A percentile compares a stretch with the other conserved stretches of the same genome.
Evolutionary conservation across 2,113 vertebrate species (phyloP).

Genomic region (Proteles cristata): DNA sequence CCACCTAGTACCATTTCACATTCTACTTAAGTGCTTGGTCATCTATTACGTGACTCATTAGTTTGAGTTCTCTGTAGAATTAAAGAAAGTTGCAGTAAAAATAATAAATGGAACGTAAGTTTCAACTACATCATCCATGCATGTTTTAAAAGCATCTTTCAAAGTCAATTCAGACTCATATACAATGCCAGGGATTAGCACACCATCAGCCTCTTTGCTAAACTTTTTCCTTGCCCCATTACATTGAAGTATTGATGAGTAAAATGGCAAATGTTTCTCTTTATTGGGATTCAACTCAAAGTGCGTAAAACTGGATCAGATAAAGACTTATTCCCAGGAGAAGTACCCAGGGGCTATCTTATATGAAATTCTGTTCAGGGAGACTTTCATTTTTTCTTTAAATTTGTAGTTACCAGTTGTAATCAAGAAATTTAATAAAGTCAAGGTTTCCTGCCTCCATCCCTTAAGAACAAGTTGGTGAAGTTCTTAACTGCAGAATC

Average conservation of each 20-base stretch:
- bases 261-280: slow-evolving; percentile 68
- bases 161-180: slow-evolving; percentile 83
- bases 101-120: slow-evolving; percentile 86
- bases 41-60: slow-evolving; percentile 89
- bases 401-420: slow-evolving; percentile 60
- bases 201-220: slow-evolving; percentile 55
- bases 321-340: slow-evolving; percentile 56
- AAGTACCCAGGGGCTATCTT: slow-evolving; percentile 35
- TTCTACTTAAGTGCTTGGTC: slow-evolving; percentile 85
- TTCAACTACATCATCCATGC: slow-evolving; percentile 86
- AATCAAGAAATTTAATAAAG: slow-evolving; percentile 64
- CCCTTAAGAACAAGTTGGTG: slow-evolving; percentile 65
- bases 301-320: slow-evolving; percentile 61
- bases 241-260: slow-evolving; percentile 67
- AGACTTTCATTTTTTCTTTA: slow-evolving; percentile 57
- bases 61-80: slow-evolving; percentile 86
- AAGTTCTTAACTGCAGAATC: slow-evolving; percentile 59
- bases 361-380: slow-evolving; percentile 54
- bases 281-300: slow-evolving; percentile 72
- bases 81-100: slow-evolving; percentile 88
- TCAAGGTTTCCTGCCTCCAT: slow-evolving; percentile 28
- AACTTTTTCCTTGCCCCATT: slow-evolving; percentile 66
- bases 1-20: slow-evolving; percentile 85
- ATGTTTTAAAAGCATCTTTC: slow-evolving; percentile 86
- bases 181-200: slow-evolving; percentile 77